A percentile compares a stretch with the other conserved stretches of the same genome.
Evolutionary conservation across 2,888 invertebrate species (phyloP).

Genomic region (Hydrotaea diabolus): DNA sequence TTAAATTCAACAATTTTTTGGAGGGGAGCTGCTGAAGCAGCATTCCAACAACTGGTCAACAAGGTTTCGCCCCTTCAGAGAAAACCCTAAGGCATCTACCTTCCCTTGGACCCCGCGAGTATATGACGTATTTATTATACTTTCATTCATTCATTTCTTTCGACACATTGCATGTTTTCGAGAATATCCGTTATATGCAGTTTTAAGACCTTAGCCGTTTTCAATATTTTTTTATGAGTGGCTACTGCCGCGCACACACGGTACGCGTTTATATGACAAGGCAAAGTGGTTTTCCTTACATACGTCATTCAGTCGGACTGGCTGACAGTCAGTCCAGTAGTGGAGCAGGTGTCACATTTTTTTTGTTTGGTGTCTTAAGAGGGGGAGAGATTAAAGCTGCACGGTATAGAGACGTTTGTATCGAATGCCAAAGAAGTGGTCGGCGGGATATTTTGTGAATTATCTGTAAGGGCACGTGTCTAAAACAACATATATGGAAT

Average conservation of each 20-base stretch:
- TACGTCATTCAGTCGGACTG: background rate
- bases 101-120: too few species aligned
- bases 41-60: too few species aligned
- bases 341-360: conserved; percentile 61
- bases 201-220: background rate
- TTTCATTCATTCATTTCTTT: conserved; percentile 1
- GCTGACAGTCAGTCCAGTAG: too few species aligned
- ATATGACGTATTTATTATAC: background rate
- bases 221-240: background rate
- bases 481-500: conserved; percentile 16
- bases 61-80: too few species aligned
- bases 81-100: too few species aligned
- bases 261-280: conserved; percentile 9
- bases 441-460: conserved; percentile 54
- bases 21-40: too few species aligned
- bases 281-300: background rate
- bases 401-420: conserved; percentile 45
- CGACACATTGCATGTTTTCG: conserved; percentile 1
- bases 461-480: conserved; percentile 61
- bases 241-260: too few species aligned
- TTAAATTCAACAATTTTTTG: too few species aligned
- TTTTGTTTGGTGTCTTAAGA: background rate
- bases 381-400: conserved; percentile 62
- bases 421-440: conserved; percentile 16
- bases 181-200: conserved; percentile 4